Base-by-base conservation (phyloP, 2,888 invertebrate species). In the Yponomeuta cagnagella region DNA sequence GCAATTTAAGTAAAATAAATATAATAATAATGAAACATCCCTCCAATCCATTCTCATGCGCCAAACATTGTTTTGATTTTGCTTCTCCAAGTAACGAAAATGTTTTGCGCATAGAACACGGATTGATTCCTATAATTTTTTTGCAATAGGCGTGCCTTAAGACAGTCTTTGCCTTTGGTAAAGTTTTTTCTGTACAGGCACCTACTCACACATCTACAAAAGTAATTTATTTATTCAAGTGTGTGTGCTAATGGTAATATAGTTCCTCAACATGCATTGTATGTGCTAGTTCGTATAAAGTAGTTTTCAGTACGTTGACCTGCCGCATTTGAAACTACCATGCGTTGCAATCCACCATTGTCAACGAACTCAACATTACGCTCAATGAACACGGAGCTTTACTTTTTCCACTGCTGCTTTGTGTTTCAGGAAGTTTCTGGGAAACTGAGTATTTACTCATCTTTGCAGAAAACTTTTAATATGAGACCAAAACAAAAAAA, bases 291-390 rank as follows among this genome's bases (percentile, higher is more conserved):
- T 48, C 69, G 48, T 43, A 72, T 73, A 71, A 76, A 73, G 73
- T 74, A 72, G 73, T 72, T 72, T 71, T 77, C 75, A 75, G 87
- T 83, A 75, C 86, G 78, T 80, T 84, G 86, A 87, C 84, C 86
- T 77, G 78, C 43, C 75, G 69, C 72, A 76, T 76, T 58, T 15
- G 52, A 12, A 10, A 65, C 30, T 10, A 65, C 65, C 33, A 71
- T 75, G 77, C 85, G 86, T 83, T 78, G 82, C 82, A 84, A 87
- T 76, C 12, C 10, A 65, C 79, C 80, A 82, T 83, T 87, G 85
- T 86, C 80, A 76, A 43, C 43, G 9, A 43, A 74, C 74, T 77
- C 73, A 2, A 77, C 77, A 78, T 77, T 76, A 3, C 8, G 52
- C 15, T 58, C 52, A 58, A 58, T 15, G 15, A 58, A 15, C 52